Base-by-base conservation (phyloP, 64 coral and sea anemone species). In the Trachythela sp. region DNA sequence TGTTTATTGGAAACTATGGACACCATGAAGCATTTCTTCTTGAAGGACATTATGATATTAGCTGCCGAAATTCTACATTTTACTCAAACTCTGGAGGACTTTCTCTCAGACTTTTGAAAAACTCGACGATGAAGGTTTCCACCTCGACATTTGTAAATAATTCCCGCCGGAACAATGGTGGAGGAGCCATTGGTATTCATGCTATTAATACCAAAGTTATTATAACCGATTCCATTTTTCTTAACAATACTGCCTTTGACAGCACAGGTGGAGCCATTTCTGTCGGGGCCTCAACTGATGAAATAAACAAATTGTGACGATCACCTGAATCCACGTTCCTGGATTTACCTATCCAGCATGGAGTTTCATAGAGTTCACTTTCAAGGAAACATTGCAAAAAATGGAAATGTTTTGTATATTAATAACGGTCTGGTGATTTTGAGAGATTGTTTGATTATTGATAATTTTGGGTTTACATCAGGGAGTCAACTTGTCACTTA, bases 401-500 rank as follows among this genome's bases (percentile, higher is more conserved):
- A 4, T 36, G 92, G 92, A 24, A 88, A 88, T 10, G 88, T 84
- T 0, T 9, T 93, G 36, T 60, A 6, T 71, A 33, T 90, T 22
- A 20, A 29, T 40, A 89, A 70, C 14, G 92, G 92, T 1, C 26
- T 80, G 45, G 48, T 70, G 27, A 90, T 39, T 5, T 58, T 93
- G 22, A 20, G 90, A 41, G 58, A 75, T 15, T 94, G 94, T 59
- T 35, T 22, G 27, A 91, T 97, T 37, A 49, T 86, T 27, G 42
- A 97, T 86, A 97, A 97, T 20, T 94, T 94, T 84, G 89, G 92
- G 20, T 18, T 20, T 0, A 24, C 51, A 37, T 49, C 48, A 87
- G 92, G 92, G n/a, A 89, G 87, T 0, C 75, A 88, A 38, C 13
- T 97, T 52, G 22, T 0, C 22, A 0, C 22, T 52, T 11, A 0